These are phyloP conservation scores for Noctua janthe DNA, from an alignment of 2,888 invertebrate species.

Conservation along the genomic window DNA sequence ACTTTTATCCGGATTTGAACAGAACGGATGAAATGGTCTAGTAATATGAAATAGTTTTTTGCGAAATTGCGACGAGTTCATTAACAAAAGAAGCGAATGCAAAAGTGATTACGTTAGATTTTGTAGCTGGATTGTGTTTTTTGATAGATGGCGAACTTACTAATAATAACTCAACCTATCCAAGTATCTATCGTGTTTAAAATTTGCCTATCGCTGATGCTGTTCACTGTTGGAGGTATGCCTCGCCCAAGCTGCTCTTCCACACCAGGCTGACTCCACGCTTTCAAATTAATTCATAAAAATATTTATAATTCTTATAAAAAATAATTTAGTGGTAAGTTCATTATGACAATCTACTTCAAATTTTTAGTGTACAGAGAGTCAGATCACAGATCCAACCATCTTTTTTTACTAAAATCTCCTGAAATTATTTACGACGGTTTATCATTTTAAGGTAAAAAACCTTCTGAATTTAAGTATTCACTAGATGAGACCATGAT, in stretches of 20 bases:
- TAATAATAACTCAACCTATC: background rate
- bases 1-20: constrained; percentile 27
- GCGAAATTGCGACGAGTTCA: background rate
- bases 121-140: background rate
- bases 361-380: background rate
- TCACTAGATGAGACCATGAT: constrained; percentile 67
- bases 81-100: background rate
- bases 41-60: background rate
- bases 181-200: background rate
- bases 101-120: background rate
- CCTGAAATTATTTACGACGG: background rate
- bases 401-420: background rate
- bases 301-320: background rate
- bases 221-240: background rate
- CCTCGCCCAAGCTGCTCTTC: background rate
- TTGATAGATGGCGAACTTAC: background rate
- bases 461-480: constrained; percentile 44
- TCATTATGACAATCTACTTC: background rate
- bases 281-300: background rate
- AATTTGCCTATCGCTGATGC: background rate
- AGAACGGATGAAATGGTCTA: background rate
- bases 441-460: constrained; percentile 20
- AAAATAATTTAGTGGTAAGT: background rate
- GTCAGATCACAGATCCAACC: background rate
- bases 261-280: too few species aligned